Evolutionary conservation across 2,888 invertebrate genomes (phyloP).

Genomic region (Tortricodes alternella): DNA sequence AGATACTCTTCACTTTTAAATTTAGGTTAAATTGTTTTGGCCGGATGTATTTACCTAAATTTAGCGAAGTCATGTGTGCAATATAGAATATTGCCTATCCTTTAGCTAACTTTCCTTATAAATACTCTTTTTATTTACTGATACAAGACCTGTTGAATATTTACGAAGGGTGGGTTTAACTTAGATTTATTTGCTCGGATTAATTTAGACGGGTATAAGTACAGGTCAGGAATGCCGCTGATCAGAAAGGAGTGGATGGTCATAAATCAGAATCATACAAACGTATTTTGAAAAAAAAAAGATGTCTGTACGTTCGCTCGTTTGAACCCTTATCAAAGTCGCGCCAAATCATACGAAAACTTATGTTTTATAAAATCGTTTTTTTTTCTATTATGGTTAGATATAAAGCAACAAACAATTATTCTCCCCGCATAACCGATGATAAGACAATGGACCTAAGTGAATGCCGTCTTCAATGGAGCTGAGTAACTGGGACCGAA

Average conservation of each 20-base stretch:
- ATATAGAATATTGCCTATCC: constrained; percentile 8
- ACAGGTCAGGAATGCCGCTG: constrained; percentile 39
- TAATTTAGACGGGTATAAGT: constrained; percentile 40
- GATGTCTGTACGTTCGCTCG: constrained; percentile 35
- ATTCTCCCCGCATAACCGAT: no score
- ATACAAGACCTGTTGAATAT: constrained; percentile 40
- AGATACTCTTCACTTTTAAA: constrained; percentile 20
- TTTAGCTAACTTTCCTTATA: constrained; percentile 13
- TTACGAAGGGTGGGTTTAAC: constrained; percentile 45
- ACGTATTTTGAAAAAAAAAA: constrained; percentile 48
- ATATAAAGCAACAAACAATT: no score
- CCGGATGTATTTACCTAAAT: constrained; percentile 41
- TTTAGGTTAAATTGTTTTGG: constrained; percentile 1
- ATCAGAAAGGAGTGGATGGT: constrained; percentile 45
- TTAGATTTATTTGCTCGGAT: constrained; percentile 46
- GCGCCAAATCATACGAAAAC: constrained; percentile 24
- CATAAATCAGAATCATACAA: constrained; percentile 57
- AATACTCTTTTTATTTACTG: constrained; percentile 34
- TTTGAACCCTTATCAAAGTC: constrained; percentile 58
- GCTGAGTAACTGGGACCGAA: constrained; percentile 52
- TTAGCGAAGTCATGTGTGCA: constrained; percentile 33
- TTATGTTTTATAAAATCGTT: no score
- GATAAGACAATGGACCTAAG: no score
- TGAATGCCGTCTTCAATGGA: constrained; percentile 36
- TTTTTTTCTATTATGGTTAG: no score